A percentile compares a stretch with the other conserved stretches of the same genome.
Evolutionary conservation across 2,888 invertebrate genomes (phyloP).

Genomic region (Drosophila quinaria): DNA sequence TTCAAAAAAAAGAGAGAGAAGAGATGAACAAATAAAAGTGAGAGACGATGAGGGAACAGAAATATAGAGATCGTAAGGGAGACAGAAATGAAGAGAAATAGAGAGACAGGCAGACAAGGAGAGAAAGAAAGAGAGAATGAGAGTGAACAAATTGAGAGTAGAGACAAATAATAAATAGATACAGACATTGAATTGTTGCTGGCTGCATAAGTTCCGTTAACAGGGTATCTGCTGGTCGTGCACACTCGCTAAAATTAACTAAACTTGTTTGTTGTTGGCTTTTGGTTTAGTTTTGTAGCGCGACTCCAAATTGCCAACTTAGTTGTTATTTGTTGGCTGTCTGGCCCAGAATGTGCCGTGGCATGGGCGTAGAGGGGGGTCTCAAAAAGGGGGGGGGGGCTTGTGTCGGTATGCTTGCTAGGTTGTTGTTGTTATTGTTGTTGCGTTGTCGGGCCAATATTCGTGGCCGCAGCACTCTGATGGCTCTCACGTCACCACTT

Average conservation of each 20-base stretch:
- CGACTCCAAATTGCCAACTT: conserved; percentile 78
- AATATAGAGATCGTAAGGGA: no score
- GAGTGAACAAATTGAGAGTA: background rate
- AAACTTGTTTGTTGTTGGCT: conserved; percentile 17
- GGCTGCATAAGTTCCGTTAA: background rate
- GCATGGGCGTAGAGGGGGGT: conserved; percentile 11
- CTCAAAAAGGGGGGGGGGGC: background rate
- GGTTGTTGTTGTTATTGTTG: background rate
- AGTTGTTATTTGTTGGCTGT: conserved; percentile 78
- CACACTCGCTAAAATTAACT: background rate
- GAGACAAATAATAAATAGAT: background rate
- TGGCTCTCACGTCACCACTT: conserved; percentile 79
- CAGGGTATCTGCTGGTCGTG: background rate
- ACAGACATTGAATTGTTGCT: background rate
- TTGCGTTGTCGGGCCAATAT: conserved; percentile 60
- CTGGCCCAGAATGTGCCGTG: conserved; percentile 50
- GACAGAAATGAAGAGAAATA: background rate
- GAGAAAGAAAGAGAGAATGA: background rate
- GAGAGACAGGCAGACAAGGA: background rate
- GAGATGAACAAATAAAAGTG: background rate
- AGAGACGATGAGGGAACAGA: background rate
- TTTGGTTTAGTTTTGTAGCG: conserved; percentile 50
- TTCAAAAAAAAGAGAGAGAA: background rate
- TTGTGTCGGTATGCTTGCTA: background rate
- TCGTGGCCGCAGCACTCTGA: conserved; percentile 74